These are phyloP conservation scores for Oedothorax gibbosus DNA, from an alignment of 1,140 invertebrate genomes.

Conservation along the genomic window DNA sequence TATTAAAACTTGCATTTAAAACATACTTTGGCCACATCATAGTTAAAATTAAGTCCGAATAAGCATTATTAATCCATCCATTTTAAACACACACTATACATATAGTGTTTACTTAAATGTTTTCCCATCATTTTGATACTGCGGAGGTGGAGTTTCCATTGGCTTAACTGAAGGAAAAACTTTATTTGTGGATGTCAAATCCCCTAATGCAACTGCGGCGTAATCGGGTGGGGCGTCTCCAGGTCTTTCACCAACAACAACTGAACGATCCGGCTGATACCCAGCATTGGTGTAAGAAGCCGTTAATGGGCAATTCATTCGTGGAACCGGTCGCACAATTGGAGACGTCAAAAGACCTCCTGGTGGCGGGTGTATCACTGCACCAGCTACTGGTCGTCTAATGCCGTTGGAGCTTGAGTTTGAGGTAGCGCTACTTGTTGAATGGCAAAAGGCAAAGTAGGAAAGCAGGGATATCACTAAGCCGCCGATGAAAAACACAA, in stretches of 20 bases:
- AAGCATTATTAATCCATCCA: too few species aligned
- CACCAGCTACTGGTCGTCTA: background rate
- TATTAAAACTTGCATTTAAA: too few species aligned
- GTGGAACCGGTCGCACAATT: background rate
- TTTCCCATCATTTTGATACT: background rate
- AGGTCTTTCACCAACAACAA: background rate
- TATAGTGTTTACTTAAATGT: too few species aligned
- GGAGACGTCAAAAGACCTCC: background rate
- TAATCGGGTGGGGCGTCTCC: constrained; percentile 8
- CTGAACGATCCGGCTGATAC: too few species aligned
- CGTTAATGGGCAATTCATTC: background rate
- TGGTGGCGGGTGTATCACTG: background rate
- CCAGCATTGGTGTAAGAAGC: background rate
- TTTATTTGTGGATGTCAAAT: background rate
- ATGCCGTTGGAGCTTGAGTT: too few species aligned
- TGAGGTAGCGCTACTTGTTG: too few species aligned
- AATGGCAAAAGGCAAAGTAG: too few species aligned
- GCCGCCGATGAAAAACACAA: too few species aligned
- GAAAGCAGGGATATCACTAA: too few species aligned
- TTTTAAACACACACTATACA: too few species aligned
- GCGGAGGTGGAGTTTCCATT: constrained; percentile 17
- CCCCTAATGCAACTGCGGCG: background rate
- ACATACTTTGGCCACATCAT: too few species aligned
- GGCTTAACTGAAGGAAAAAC: background rate
- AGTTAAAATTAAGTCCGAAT: too few species aligned